Conservation (phyloP, 2,113 vertebrate species). For the Marmota monax region DNA sequence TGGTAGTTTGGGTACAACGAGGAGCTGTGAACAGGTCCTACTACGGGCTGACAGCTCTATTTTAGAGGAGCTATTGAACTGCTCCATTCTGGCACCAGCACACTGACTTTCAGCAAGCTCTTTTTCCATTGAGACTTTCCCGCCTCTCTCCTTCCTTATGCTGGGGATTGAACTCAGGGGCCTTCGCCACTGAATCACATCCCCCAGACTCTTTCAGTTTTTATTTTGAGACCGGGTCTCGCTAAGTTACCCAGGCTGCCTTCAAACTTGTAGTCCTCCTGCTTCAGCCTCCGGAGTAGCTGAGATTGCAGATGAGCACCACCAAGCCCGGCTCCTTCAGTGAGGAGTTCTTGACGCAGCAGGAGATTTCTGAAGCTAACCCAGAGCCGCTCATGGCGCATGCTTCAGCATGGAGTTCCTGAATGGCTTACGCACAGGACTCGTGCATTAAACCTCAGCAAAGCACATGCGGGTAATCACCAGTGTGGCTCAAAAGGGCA, state of each 20-base stretch:
- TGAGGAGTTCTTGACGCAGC: neutral
- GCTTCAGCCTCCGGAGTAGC: neutral
- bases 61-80: neutral
- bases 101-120: neutral
- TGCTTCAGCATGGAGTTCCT: neutral
- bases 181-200: neutral
- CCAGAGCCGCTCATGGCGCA: neutral
- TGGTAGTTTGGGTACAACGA: neutral
- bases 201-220: no score
- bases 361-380: neutral
- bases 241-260: neutral
- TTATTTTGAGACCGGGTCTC: neutral
- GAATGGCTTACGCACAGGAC: neutral
- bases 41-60: neutral
- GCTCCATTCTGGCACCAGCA: neutral
- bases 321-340: neutral
- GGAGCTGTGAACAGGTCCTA: conserved; percentile 24
- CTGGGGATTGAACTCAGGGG: neutral
- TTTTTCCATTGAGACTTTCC: neutral
- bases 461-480: neutral
- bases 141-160: no score
- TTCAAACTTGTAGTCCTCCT: neutral
- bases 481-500: neutral
- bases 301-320: neutral
- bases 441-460: neutral